Evolutionary conservation across 2,888 invertebrate genomes (phyloP), one percentile per base, ranked within the genome.

Genomic region (Polydrusus pterygomalis): DNA sequence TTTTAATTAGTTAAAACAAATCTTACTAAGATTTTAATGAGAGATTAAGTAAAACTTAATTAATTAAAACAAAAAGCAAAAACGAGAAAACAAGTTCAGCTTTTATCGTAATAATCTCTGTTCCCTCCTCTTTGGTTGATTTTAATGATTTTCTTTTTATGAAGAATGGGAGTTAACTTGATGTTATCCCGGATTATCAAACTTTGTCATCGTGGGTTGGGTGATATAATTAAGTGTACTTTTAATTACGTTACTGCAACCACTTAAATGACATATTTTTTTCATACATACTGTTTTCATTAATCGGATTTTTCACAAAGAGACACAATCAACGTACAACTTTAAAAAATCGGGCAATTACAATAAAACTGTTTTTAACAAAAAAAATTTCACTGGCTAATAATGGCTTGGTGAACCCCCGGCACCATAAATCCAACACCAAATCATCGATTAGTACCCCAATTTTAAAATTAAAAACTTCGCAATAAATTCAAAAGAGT

Each of bases 41-140:
- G 54, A 54, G 54, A 54, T 54, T 54, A 54, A 54, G 54, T 54
- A 20, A 54, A 54, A 54, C 54, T 54, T 54, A 54, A 54, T 54
- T 54, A 54, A 54, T 54, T 54, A 54, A 54, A 54, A 54, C 54
- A 54, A 54, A 54, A 54, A 54, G 54, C 54, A 20, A 54, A 49
- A 49, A 49, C 49, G 49, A 49, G 49, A 18, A 49, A 54, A 54
- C 54, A 54, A 54, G 54, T 54, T 25, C 25, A 54, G 13, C 54
- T 54, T 54, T 54, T 54, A 54, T 54, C 54, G 54, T 54, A 54
- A 54, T 25, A 54, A 54, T 25, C 20, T 54, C 54, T 54, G 25
- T 25, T 54, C 25, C 25, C 54, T n/a, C n/a, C n/a, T 54, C 54
- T 9, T 54, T 54, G 54, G 54, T 54, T 18, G 18, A 54, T 54